These are phyloP conservation scores for Carlito syrichta DNA, from an alignment of 2,113 vertebrate genomes.

Conservation along the genomic window DNA sequence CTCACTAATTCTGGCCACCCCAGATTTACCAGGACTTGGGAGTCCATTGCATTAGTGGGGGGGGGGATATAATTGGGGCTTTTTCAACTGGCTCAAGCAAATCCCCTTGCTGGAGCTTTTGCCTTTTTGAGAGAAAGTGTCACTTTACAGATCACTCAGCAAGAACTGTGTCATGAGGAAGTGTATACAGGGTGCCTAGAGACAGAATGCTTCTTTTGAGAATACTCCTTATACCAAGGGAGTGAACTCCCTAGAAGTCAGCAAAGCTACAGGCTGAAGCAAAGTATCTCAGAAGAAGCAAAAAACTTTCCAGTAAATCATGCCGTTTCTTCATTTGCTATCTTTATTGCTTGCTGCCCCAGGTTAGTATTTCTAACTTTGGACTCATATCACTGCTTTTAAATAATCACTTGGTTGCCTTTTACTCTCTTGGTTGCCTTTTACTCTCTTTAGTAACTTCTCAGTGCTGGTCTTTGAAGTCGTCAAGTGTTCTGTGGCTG, in stretches of 20 bases:
- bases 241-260: background rate
- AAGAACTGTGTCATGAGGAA: background rate
- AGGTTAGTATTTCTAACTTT: slow-evolving; percentile 22
- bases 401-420: background rate
- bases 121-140: slow-evolving; percentile 1
- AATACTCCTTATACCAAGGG: background rate
- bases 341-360: background rate
- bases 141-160: background rate
- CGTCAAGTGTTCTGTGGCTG: background rate
- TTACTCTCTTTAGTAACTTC: background rate
- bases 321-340: background rate
- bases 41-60: background rate
- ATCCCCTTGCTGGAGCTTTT: background rate
- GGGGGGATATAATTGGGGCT: background rate
- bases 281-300: background rate
- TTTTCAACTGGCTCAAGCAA: background rate
- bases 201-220: background rate
- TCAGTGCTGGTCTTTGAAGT: background rate
- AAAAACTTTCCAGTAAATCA: background rate
- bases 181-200: background rate
- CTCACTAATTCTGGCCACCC: background rate
- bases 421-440: background rate
- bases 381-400: background rate
- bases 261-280: background rate
- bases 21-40: background rate